A percentile compares a stretch with the other conserved stretches of the same genome.
phyloP scores from a whole-genome alignment of 1,140 invertebrate genomes.

The Muscidifurax raptorellus region DNA sequence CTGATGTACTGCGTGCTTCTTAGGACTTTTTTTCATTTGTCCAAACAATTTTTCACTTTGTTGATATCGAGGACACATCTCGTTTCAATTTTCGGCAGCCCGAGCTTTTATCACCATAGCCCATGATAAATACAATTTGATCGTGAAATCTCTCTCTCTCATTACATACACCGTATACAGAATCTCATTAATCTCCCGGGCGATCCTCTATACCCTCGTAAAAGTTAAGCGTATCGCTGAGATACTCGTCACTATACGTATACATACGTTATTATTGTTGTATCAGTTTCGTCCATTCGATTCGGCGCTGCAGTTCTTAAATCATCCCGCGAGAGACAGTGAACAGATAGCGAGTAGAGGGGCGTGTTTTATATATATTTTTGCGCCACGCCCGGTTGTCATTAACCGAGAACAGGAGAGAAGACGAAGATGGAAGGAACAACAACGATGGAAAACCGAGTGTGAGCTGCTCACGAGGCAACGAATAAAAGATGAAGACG shows the following conservation, averaged over 20 bases:
- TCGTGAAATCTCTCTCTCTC: neutral
- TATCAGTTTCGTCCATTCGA: conserved; percentile 24
- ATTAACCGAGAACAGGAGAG: neutral
- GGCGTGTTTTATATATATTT: neutral
- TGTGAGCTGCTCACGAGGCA: too few relatives aligned
- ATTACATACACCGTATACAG: neutral
- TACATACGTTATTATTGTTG: conserved; percentile 37
- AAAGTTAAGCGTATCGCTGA: neutral
- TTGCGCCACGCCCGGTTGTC: conserved; percentile 33
- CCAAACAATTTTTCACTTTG: too few relatives aligned
- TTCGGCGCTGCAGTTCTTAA: neutral
- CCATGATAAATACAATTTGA: neutral
- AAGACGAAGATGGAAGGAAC: neutral
- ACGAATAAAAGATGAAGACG: neutral
- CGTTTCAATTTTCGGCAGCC: too few relatives aligned
- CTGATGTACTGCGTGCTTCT: conserved; percentile 3
- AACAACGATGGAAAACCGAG: conserved; percentile 14
- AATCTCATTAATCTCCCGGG: conserved; percentile 40
- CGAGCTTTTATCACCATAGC: neutral
- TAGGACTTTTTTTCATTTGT: neutral
- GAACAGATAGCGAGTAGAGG: neutral
- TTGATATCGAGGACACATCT: too few relatives aligned
- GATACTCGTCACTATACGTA: conserved; percentile 19
- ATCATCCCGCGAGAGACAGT: neutral
- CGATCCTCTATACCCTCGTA: conserved; percentile 8